Evolutionary conservation across 2,113 vertebrate genomes (phyloP).

Genomic region (Thunnus maccoyii): DNA sequence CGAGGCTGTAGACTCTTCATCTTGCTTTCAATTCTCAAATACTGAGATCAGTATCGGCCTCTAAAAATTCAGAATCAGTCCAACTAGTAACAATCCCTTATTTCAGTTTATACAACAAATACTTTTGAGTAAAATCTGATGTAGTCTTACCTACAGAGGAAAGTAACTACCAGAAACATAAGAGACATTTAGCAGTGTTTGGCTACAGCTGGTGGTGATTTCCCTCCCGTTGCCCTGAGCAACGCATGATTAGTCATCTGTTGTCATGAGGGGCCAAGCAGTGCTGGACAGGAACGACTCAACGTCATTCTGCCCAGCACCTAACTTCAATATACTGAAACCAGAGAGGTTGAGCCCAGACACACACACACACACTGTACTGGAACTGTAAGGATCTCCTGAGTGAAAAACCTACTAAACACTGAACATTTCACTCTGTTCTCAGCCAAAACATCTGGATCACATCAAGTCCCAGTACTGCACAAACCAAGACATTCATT

Average conservation of each 20-base stretch:
- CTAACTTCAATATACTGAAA: neutral
- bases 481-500: constrained; percentile 18
- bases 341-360: constrained; percentile 1
- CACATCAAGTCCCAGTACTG: constrained; percentile 23
- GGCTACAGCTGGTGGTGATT: constrained; percentile 63
- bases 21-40: no score
- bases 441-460: constrained; percentile 54
- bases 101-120: no score
- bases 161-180: constrained; percentile 27
- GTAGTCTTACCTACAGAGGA: constrained; percentile 28
- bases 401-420: constrained; percentile 10
- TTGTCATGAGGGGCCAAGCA: constrained; percentile 13
- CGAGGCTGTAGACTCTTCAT: no score
- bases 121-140: no score
- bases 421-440: neutral
- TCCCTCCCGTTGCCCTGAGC: constrained; percentile 50
- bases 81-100: no score
- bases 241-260: constrained; percentile 59
- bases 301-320: neutral
- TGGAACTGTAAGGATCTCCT: neutral
- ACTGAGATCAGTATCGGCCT: no score
- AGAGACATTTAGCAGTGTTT: constrained; percentile 33
- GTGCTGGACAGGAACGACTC: constrained; percentile 17
- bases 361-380: neutral
- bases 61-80: no score